Evolutionary conservation across 1,140 invertebrate species (phyloP), one percentile per base, ranked within the genome.

Genomic region (Pseudomyrmex cubaensis): DNA sequence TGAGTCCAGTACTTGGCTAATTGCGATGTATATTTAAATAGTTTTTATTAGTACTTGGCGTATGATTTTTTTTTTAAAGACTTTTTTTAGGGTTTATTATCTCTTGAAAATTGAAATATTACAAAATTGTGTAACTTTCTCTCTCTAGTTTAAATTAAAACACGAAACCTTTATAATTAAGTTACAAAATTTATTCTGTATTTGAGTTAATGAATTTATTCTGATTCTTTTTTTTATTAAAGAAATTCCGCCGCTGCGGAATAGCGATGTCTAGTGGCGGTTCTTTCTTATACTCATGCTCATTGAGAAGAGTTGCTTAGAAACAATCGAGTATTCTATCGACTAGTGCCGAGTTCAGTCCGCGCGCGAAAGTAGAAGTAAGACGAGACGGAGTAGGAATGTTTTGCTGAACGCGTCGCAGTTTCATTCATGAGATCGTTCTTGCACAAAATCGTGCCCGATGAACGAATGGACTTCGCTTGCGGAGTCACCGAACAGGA

Each of bases 191-290:
- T 35, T 35, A 35, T 35, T 35, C 35, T 35, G 5, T 35, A 35
- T 35, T 5, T 35, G 35, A 35, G 35, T 35, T 35, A 7, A 35
- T 7, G 5, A 35, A 20, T 59, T 5, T 88, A 91, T 92, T 91
- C 89, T 85, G 85, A 78, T 91, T 92, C 35, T 35, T 90, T 84
- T 66, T 82, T 87, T 69, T 74, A 90, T 89, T 89, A 87, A 35
- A 35, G 87, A 90, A 85, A 74, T 87, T 66, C 61, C 82, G 74
- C 20, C 35, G 59, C 35, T 35, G 35, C 35, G 78, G 89, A 92
- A 92, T 92, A 87, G 91, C 89, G 88, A 91, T 92, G 92, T 93
- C 91, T 92, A 90, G 91, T 92, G 92, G 91, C 91, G 92, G 92
- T 88, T 90, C 76, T 87, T 93, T 92, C 89, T 92, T 88, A 54